A percentile compares a stretch with the other conserved stretches of the same genome.
These are phyloP conservation scores for Carpatolechia fugitivella DNA, from an alignment of 2,888 invertebrate genomes.

Conservation along the genomic window DNA sequence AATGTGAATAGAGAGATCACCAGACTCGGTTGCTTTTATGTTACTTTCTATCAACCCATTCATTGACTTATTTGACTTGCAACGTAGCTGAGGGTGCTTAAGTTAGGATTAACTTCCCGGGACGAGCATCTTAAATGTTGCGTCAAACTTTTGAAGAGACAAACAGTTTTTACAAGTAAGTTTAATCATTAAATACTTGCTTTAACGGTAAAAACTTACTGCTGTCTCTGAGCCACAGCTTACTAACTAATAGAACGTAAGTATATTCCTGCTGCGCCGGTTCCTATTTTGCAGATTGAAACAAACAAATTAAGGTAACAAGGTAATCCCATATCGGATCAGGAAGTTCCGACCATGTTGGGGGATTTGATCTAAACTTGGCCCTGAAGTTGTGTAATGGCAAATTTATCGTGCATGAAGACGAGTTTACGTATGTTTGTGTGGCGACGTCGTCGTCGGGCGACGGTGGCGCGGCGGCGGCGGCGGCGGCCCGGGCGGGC, in stretches of 20 bases:
- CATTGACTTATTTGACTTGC: not conserved
- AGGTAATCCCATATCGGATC: slow-evolving; percentile 15
- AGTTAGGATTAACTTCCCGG: not conserved
- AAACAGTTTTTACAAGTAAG: not conserved
- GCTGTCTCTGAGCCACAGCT: not conserved
- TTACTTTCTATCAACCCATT: slow-evolving; percentile 9
- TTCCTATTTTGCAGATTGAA: slow-evolving; percentile 7
- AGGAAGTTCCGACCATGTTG: slow-evolving; percentile 12
- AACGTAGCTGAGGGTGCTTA: not conserved
- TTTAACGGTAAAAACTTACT: too few relatives aligned
- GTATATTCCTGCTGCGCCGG: not conserved
- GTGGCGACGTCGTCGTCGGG: slow-evolving; percentile 20
- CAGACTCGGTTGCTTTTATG: slow-evolving; percentile 24
- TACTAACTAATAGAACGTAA: not conserved
- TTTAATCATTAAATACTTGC: not conserved
- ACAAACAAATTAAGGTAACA: slow-evolving; percentile 18
- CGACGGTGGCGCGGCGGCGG: not conserved
- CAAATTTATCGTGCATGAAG: slow-evolving; percentile 40
- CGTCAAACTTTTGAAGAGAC: not conserved
- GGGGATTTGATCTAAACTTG: slow-evolving; percentile 22
- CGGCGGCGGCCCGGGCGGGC: slow-evolving; percentile 8
- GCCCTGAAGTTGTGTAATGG: slow-evolving; percentile 27
- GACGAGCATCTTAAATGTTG: not conserved
- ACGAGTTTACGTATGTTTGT: slow-evolving; percentile 35
- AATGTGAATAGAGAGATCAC: slow-evolving; percentile 32